Conservation (phyloP, 2,888 invertebrate genomes). For the Cosmopolites sordidus region DNA sequence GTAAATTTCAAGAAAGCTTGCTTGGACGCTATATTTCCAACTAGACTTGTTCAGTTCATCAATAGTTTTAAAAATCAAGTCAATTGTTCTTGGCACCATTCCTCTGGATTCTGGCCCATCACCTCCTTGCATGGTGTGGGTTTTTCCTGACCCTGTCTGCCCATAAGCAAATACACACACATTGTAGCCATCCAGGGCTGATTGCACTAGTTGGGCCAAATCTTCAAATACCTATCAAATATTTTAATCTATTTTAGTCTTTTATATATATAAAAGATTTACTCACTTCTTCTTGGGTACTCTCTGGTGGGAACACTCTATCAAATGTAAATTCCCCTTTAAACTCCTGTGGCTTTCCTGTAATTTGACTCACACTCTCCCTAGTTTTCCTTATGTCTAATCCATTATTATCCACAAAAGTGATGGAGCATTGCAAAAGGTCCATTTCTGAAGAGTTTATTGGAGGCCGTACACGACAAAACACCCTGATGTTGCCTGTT, state of each 20-base stretch:
- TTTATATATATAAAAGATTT: too few relatives aligned
- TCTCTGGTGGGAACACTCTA: slow-evolving; percentile 71
- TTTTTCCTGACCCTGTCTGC: slow-evolving; percentile 88
- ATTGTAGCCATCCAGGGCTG: slow-evolving; percentile 83
- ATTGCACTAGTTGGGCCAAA: slow-evolving; percentile 78
- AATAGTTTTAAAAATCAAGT: slow-evolving; percentile 71
- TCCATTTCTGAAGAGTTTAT: slow-evolving; percentile 55
- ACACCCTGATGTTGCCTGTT: slow-evolving; percentile 63
- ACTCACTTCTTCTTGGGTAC: slow-evolving; percentile 63
- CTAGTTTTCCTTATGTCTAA: slow-evolving; percentile 57
- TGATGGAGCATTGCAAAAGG: slow-evolving; percentile 54
- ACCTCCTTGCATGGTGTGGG: slow-evolving; percentile 82
- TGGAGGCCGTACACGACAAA: slow-evolving; percentile 71
- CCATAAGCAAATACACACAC: slow-evolving; percentile 91
- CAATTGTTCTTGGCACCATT: slow-evolving; percentile 79
- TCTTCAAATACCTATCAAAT: slow-evolving; percentile 70
- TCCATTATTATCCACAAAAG: slow-evolving; percentile 57
- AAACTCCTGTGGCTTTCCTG: slow-evolving; percentile 49
- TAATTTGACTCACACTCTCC: slow-evolving; percentile 37
- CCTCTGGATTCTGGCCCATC: slow-evolving; percentile 47
- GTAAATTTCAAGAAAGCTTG: slow-evolving; percentile 66
- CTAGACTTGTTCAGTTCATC: slow-evolving; percentile 66
- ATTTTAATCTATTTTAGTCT: too few relatives aligned
- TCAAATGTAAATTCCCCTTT: slow-evolving; percentile 74
- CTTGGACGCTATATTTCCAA: slow-evolving; percentile 64